These are phyloP conservation scores for Carlito syrichta DNA, from an alignment of 2,113 vertebrate genomes.

Conservation along the genomic window DNA sequence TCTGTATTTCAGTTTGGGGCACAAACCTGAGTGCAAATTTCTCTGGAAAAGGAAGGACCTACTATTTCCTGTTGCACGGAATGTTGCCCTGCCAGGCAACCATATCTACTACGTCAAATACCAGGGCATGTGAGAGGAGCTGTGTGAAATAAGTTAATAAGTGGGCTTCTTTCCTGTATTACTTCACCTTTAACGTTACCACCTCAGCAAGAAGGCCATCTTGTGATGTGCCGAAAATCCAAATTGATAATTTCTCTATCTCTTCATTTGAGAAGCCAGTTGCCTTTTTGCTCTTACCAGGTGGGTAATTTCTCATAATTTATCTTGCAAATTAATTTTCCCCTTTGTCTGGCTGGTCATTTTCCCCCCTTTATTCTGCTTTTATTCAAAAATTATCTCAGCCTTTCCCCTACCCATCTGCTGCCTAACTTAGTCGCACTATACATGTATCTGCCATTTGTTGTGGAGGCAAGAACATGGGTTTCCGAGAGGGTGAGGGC, in stretches of 20 bases:
- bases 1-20: background rate
- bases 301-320: background rate
- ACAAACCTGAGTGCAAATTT: background rate
- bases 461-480: background rate
- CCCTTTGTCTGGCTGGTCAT: background rate
- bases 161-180: background rate
- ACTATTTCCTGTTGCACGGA: background rate
- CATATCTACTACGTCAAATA: background rate
- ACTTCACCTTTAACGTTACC: constrained; percentile 11
- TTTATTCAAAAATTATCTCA: background rate
- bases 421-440: background rate
- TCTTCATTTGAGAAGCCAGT: background rate
- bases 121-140: background rate
- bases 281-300: background rate
- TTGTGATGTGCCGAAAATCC: background rate
- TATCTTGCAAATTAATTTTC: background rate
- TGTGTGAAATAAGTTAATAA: background rate
- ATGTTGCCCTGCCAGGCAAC: background rate
- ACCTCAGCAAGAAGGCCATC: background rate
- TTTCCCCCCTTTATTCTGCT: background rate
- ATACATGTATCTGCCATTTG: background rate
- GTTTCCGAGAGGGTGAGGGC: background rate
- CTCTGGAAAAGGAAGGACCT: background rate
- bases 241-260: background rate
- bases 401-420: background rate